A percentile compares a stretch with the other conserved stretches of the same genome.
phyloP scores from a whole-genome alignment of 2,797 vertebrate species.

The Bradypus variegatus region DNA sequence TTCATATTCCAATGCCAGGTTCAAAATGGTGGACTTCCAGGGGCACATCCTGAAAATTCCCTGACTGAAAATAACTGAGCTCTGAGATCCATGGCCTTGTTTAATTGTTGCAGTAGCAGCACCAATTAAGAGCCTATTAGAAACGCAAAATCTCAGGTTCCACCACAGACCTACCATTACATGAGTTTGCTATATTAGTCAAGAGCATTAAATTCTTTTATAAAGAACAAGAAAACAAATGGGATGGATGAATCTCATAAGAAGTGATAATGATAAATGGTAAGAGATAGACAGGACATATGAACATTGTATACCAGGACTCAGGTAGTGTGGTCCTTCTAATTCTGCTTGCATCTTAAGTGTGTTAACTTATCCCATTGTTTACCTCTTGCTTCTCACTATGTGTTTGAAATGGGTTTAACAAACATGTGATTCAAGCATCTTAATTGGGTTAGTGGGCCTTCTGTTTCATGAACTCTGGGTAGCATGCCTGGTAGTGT shows the following conservation, averaged over 20 bases:
- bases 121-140: not conserved
- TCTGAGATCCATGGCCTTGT: not conserved
- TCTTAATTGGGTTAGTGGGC: not conserved
- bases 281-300: not conserved
- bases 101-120: not conserved
- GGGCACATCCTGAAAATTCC: not conserved
- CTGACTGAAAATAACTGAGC: not conserved
- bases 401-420: not conserved
- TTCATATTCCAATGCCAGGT: not conserved
- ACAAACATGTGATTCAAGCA: conserved; percentile 18
- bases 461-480: not conserved
- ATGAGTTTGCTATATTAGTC: not conserved
- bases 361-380: not conserved
- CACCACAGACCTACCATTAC: not conserved
- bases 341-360: not conserved
- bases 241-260: not conserved
- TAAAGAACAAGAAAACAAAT: conserved; percentile 17
- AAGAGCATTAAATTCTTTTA: not conserved
- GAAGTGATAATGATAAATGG: not conserved
- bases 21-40: not conserved
- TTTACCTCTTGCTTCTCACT: conserved; percentile 8
- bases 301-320: not conserved
- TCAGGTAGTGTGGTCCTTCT: not conserved
- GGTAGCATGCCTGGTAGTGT: not conserved
- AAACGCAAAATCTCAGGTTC: not conserved